These are phyloP conservation scores for Philaethria dido DNA, from an alignment of 2,888 invertebrate genomes.

Conservation along the genomic window DNA sequence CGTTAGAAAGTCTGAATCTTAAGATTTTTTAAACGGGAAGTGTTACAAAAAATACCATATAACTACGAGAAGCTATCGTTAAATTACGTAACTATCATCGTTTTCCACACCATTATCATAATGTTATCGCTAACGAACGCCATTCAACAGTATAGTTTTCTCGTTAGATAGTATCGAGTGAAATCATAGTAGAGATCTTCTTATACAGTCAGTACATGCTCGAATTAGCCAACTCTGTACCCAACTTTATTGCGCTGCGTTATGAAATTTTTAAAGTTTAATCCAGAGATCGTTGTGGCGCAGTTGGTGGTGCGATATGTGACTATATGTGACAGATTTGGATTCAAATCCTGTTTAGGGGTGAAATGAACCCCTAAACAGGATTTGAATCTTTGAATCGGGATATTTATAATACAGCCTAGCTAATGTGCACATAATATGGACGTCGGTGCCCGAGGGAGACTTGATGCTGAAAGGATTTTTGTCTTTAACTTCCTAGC, in stretches of 20 bases:
- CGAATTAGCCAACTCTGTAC: slow-evolving; percentile 40
- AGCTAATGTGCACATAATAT: no score
- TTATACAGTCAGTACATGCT: slow-evolving; percentile 50
- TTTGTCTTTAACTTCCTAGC: no score
- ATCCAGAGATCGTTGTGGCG: background rate
- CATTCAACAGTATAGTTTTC: background rate
- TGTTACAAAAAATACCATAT: background rate
- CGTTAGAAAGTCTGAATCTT: no score
- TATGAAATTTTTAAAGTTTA: slow-evolving; percentile 41
- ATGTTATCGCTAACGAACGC: background rate
- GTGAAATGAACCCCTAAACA: no score
- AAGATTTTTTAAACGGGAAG: no score
- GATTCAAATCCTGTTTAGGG: background rate
- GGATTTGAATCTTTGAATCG: no score
- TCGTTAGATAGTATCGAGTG: slow-evolving; percentile 7
- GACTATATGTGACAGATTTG: background rate
- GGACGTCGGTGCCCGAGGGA: no score
- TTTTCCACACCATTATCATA: background rate
- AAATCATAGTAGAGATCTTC: slow-evolving; percentile 41
- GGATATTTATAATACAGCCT: no score
- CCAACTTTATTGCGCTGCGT: slow-evolving; percentile 38
- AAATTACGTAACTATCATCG: slow-evolving; percentile 6
- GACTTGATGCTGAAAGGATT: no score
- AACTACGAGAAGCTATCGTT: background rate
- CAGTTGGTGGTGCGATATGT: background rate